Evolutionary conservation across 2,888 invertebrate genomes (phyloP), one percentile per base, ranked within the genome.

Genomic region (Salpingus planirostris): DNA sequence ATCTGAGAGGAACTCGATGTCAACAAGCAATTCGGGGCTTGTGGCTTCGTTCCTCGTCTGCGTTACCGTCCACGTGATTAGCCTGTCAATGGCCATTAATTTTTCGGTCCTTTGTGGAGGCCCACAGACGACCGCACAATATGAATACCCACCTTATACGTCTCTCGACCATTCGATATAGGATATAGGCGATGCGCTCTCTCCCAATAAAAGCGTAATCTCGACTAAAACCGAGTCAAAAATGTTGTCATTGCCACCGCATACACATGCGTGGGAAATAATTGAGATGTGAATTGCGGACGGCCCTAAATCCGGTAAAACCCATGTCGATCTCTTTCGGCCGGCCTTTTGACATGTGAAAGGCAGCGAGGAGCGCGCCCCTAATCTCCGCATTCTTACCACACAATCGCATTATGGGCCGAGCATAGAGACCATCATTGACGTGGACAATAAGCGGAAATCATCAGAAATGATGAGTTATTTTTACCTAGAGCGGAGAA

Each of bases 11-110:
- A 13, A 29, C 25, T 29, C 24, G 23, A 29, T 34, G 34, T 34
- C 29, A 22, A 29, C 33, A 29, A 29, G 15, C 25, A 28, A 29
- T 34, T 34, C 12, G 24, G 29, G 14, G 10, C 27, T 24, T 15
- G 22, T 14, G 27, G 22, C 12, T 18, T 15, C 13, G 25, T 24
- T 25, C 21, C 11, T 11, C 3, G 8, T 5, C 24, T 11, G 24
- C 8, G 24, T 24, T 11, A 8, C 6, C 18, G 6, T 18, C 18
- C 18, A 22, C 29, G 13, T 42, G 50, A 57, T 57, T 57, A 57
- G 46, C 40, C 55, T 54, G 57, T 56, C 57, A 51, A 52, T 50
- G 54, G 46, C 44, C 41, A 55, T 57, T 54, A 57, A 50, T 46
- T 48, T 47, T 43, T 38, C 32, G 31, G 35, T 42, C n/a, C n/a